Percentiles rank a stretch among this genome's conserved stretches.
Conservation (phyloP, 2,888 invertebrate genomes). For the Meteorus colon region DNA sequence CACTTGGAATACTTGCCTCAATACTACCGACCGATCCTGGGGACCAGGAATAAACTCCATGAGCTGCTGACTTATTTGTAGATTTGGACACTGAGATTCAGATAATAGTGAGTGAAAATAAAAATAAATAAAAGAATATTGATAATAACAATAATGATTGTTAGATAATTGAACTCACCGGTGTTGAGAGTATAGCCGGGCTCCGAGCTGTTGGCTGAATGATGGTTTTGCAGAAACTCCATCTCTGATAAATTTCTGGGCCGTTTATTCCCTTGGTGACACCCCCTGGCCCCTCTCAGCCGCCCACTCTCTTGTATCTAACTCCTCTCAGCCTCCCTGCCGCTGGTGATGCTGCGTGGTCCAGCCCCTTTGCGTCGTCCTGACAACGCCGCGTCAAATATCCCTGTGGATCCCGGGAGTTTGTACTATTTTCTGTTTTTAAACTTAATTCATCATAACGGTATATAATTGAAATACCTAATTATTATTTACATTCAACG, state of each 20-base stretch:
- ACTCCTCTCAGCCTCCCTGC: conserved; percentile 54
- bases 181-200: conserved; percentile 70
- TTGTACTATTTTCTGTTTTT: conserved; percentile 40
- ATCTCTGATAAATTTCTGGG: conserved; percentile 70
- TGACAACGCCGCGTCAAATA: conserved; percentile 66
- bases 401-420: conserved; percentile 50
- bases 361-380: conserved; percentile 71
- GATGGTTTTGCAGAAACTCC: conserved; percentile 73
- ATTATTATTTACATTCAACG: not conserved
- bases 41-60: conserved; percentile 22
- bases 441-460: too few species aligned
- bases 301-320: conserved; percentile 28
- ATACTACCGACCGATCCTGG: conserved; percentile 71
- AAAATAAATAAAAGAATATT: not conserved
- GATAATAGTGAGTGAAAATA: not conserved
- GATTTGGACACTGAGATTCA: conserved; percentile 1
- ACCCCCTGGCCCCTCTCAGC: conserved; percentile 63
- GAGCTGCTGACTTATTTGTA: conserved; percentile 16
- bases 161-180: conserved; percentile 57
- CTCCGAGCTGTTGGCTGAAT: conserved; percentile 72
- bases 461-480: too few species aligned
- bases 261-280: conserved; percentile 66
- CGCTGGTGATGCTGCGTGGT: conserved; percentile 55
- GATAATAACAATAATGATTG: not conserved
- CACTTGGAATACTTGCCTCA: conserved; percentile 71